These are phyloP conservation scores for Hydrolagus colliei DNA, from an alignment of 2,797 vertebrate species.

Conservation along the genomic window DNA sequence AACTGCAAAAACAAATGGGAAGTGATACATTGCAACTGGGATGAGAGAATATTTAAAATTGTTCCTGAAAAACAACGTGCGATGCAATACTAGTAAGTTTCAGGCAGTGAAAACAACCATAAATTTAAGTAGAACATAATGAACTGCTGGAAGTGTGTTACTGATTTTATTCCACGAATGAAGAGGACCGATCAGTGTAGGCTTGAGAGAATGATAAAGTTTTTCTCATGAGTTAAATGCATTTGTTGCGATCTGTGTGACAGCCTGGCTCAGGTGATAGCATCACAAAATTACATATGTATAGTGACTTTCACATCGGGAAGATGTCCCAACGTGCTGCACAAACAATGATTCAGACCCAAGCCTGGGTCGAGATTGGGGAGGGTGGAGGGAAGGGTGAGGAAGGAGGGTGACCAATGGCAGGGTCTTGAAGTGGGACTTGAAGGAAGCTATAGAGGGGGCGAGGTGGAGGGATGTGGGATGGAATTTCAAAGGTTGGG, in stretches of 20 bases:
- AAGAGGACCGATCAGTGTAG: constrained; percentile 17
- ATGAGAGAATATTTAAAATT: neutral
- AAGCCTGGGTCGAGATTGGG: too few relatives aligned
- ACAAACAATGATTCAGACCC: too few relatives aligned
- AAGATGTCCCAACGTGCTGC: too few relatives aligned
- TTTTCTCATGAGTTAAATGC: neutral
- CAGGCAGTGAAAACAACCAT: constrained; percentile 24
- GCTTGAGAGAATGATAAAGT: constrained; percentile 11
- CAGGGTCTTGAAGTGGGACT: too few relatives aligned
- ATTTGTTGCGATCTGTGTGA: neutral
- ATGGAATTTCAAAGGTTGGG: too few relatives aligned
- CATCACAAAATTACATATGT: too few relatives aligned
- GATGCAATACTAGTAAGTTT: neutral
- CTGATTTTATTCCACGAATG: constrained; percentile 25
- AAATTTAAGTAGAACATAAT: constrained; percentile 24
- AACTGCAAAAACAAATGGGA: neutral
- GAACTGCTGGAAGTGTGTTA: constrained; percentile 11
- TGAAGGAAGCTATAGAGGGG: too few relatives aligned
- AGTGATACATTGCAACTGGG: neutral
- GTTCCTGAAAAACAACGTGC: constrained; percentile 14
- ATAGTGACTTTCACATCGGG: too few relatives aligned
- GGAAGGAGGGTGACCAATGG: too few relatives aligned
- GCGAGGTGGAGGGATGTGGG: too few relatives aligned
- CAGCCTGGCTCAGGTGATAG: neutral
- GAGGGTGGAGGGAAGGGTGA: too few relatives aligned